These are phyloP conservation scores for Oceanodroma tethys DNA, from an alignment of 2,113 vertebrate genomes.

Conservation along the genomic window DNA sequence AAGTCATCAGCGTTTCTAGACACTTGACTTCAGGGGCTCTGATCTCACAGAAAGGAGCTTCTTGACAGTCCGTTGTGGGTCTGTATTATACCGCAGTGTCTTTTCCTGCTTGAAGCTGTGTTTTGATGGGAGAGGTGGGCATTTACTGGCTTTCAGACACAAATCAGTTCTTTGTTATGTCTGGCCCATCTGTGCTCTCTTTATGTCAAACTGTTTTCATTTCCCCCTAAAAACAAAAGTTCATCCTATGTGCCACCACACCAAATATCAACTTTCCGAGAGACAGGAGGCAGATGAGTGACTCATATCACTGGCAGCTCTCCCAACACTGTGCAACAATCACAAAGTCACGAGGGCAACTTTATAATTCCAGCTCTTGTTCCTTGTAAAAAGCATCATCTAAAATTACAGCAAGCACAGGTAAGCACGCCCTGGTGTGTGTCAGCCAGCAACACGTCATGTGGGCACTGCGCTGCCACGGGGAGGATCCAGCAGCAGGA, in stretches of 20 bases:
- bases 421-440: accelerated
- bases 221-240: background rate
- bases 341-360: background rate
- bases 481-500: background rate
- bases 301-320: background rate
- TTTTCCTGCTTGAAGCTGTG: background rate
- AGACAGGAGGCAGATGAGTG: background rate
- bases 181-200: background rate
- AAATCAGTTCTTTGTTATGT: background rate
- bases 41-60: background rate
- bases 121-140: background rate
- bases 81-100: accelerated
- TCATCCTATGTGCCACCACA: background rate
- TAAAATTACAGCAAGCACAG: background rate
- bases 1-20: background rate
- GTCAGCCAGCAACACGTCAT: accelerated
- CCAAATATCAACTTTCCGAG: accelerated
- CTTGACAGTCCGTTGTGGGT: background rate
- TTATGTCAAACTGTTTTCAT: background rate
- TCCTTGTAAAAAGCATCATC: background rate
- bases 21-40: background rate
- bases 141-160: background rate
- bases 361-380: background rate
- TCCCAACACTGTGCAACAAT: background rate
- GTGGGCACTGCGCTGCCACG: accelerated